These are phyloP conservation scores for Agriotes lineatus DNA, from an alignment of 2,888 invertebrate genomes.

Conservation along the genomic window DNA sequence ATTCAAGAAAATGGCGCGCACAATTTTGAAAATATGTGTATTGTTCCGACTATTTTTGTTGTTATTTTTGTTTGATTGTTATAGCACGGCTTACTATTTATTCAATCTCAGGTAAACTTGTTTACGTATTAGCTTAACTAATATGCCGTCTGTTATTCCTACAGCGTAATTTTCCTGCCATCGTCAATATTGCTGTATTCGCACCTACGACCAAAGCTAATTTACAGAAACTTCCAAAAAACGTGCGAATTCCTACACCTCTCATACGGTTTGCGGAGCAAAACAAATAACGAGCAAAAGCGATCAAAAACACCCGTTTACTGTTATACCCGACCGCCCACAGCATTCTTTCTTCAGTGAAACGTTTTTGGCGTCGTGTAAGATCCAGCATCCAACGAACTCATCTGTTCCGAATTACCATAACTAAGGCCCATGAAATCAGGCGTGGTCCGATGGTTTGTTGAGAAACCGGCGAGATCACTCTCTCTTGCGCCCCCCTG, in stretches of 20 bases:
- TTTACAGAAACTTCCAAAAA: too few species aligned
- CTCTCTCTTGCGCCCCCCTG: slow-evolving; percentile 55
- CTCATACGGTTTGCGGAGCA: background rate
- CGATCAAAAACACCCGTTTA: slow-evolving; percentile 1
- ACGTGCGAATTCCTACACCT: background rate
- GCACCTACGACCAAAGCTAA: too few species aligned
- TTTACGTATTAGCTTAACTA: too few species aligned
- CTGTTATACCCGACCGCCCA: slow-evolving; percentile 10
- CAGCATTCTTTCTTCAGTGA: slow-evolving; percentile 13
- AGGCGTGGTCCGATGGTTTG: slow-evolving; percentile 44
- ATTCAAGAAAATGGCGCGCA: too few species aligned
- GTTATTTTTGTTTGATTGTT: too few species aligned
- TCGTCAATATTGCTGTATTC: too few species aligned
- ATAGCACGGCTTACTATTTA: too few species aligned
- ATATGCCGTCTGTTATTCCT: too few species aligned
- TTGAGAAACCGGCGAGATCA: slow-evolving; percentile 55
- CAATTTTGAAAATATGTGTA: too few species aligned
- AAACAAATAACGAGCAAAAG: background rate
- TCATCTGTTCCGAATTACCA: slow-evolving; percentile 42
- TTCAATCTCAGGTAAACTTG: too few species aligned
- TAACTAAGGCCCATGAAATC: slow-evolving; percentile 41
- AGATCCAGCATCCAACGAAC: slow-evolving; percentile 29
- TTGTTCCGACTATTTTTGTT: too few species aligned
- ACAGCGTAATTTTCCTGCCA: too few species aligned
- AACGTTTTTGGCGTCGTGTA: slow-evolving; percentile 16